A percentile compares a stretch with the other conserved stretches of the same genome.
These are phyloP conservation scores for Cairina moschata DNA, from an alignment of 2,113 vertebrate species.

Conservation along the genomic window DNA sequence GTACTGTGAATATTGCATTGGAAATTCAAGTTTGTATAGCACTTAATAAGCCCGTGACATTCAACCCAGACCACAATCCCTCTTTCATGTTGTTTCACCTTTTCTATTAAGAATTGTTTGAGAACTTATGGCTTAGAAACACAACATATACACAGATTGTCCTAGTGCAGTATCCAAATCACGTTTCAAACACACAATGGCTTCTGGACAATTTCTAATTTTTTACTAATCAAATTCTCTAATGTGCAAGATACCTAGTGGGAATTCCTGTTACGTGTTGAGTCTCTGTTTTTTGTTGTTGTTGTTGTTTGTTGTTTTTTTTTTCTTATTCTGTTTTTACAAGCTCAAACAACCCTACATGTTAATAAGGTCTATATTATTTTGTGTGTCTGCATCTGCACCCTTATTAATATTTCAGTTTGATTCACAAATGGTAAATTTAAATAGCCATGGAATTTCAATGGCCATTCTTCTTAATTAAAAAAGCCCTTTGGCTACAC, in stretches of 20 bases:
- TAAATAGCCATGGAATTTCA: conserved; percentile 62
- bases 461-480: conserved; percentile 60
- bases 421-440: conserved; percentile 38
- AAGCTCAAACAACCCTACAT: neutral
- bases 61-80: neutral
- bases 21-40: neutral
- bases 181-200: neutral
- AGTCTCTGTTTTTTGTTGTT: neutral
- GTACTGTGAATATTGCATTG: neutral
- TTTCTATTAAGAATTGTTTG: neutral
- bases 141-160: neutral
- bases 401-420: conserved; percentile 50
- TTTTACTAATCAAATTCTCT: neutral
- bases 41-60: neutral
- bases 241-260: neutral
- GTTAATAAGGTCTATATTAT: conserved; percentile 26
- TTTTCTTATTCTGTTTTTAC: conserved; percentile 2
- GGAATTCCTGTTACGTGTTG: conserved; percentile 12
- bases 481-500: conserved; percentile 55
- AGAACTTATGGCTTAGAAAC: neutral
- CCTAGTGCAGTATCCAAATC: neutral
- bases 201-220: neutral
- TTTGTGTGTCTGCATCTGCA: conserved; percentile 48
- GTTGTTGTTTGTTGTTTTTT: no score
- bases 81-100: neutral